Percentiles rank a stretch among this genome's conserved stretches.
Evolutionary conservation across 2,888 invertebrate genomes (phyloP).

Genomic region (Drosophila eohydei): DNA sequence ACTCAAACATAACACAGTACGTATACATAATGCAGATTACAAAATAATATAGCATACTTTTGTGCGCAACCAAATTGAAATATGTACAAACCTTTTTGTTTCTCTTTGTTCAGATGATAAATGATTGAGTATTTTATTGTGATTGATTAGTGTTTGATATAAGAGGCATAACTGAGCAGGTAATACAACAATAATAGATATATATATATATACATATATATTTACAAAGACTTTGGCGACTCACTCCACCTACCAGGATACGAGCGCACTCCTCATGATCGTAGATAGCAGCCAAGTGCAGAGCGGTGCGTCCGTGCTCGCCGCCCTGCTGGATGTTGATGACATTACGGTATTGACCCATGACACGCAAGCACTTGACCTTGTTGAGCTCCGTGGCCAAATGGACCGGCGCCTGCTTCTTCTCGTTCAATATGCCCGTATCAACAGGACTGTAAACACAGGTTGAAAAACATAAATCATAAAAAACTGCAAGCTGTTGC

Average conservation of each 20-base stretch:
- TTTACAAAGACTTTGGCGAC: slow-evolving; percentile 23
- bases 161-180: slow-evolving; percentile 33
- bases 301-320: slow-evolving; percentile 90
- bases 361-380: slow-evolving; percentile 88
- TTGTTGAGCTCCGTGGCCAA: slow-evolving; percentile 92
- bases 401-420: slow-evolving; percentile 92
- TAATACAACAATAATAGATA: slow-evolving; percentile 16
- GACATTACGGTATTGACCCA: slow-evolving; percentile 89
- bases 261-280: slow-evolving; percentile 93
- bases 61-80: slow-evolving; percentile 51
- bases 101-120: slow-evolving; percentile 52
- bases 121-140: slow-evolving; percentile 35
- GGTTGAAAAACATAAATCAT: slow-evolving; percentile 6
- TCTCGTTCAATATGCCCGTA: slow-evolving; percentile 90
- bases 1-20: slow-evolving; percentile 28
- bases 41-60: slow-evolving; percentile 57
- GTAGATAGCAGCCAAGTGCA: slow-evolving; percentile 93
- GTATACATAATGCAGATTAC: slow-evolving; percentile 14
- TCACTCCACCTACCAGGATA: slow-evolving; percentile 88
- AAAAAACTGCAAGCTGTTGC: background rate
- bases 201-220: slow-evolving; percentile 24
- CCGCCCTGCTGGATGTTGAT: slow-evolving; percentile 92
- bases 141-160: slow-evolving; percentile 61
- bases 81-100: slow-evolving; percentile 51
- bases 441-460: slow-evolving; percentile 87